Base-by-base conservation (phyloP, 92 coral and sea anemone genomes). In the Epizoanthus illoricatus region DNA sequence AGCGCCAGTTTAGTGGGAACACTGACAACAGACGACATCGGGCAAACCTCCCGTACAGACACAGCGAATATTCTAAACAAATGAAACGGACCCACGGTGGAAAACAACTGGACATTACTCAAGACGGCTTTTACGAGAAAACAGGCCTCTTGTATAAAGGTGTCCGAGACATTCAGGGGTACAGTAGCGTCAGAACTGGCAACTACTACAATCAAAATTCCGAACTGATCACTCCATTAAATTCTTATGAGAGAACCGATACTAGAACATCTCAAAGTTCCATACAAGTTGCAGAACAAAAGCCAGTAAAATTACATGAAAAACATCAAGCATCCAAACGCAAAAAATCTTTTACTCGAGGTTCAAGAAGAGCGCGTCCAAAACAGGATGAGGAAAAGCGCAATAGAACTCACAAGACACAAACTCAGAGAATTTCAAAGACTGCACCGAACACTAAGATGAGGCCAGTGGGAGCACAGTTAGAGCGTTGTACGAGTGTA, bases 311-410 rank as follows among this genome's bases (percentile, higher is more conserved):
- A 23, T 19, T 64, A 41, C 62, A 42, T 43, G 82, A 19, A 11
- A 78, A 63, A 64, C 72, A 43, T 12, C 82, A 62, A 42, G 17
- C 72, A 3, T 63, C 82, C 16, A 78, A 43, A 11, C 82, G 71
- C 6, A 78, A 63, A 78, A 78, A 62, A 5, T 78, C 82, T 3
- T 45, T 78, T 45, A 45, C 60, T 78, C 54, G 60, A 64, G 43
- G 82, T 12, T 78, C 82, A 1, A 78, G 52, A 43, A 78, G 33
- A 63, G 59, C 23, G 8, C 82, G 62, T 19, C 1, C 52, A 78
- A 78, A 63, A 17, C 82, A 63, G 15, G 57, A 40, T 18, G 15
- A 56, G 40, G 43, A 64, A 21, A 39, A 76, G 5, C 70, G 8
- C 16, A 42, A 40, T 63, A 13, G 19, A 43, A 23, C 82, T 2